Base-by-base conservation (phyloP, 2,113 vertebrate species). In the Melanerpes formicivorus region DNA sequence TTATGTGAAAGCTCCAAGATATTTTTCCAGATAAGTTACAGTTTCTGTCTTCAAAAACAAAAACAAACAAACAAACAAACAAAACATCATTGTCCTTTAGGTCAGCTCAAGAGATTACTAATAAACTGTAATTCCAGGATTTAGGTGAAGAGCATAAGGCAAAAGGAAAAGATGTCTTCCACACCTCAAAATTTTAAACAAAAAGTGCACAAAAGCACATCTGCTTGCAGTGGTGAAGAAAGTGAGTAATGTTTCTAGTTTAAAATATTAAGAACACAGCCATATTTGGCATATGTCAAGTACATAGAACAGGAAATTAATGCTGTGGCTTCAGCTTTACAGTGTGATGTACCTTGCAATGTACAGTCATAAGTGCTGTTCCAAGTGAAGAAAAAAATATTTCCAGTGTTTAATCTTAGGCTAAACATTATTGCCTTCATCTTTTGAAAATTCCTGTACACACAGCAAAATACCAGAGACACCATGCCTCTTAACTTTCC, bases 231-330 rank as follows among this genome's bases (percentile, higher is more conserved):
- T 23, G 18, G 16, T 82, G 66, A 90, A 75, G 34, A 46, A 89
- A 32, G 62, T 59, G 13, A 14, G 4, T 72, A 29, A 79, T 15
- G 32, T 60, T 60, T 78, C 11, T 42, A 56, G 9, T 66, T 19
- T 59, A 52, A 29, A 55, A 63, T 10, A 37, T 40, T 40, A 44
- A 25, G 16, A 88, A 34, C 19, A 77, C 10, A 69, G 42, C 37
- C 12, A 13, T 60, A 42, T 34, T 11, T 29, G 30, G 14, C 0
- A 0, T 59, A 29, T 22, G 34, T 75, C 10, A 64, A n/a, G 8
- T 76, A 72, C 6, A 10, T 87, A 70, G 79, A 82, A 44, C 13
- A 84, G 14, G 60, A 80, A 65, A 84, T 21, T 29, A 25, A 5
- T 71, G 40, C 14, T 34, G 14, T 79, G 29, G 18, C 23, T 78